A percentile compares a stretch with the other conserved stretches of the same genome.
phyloP scores from a whole-genome alignment of 2,797 vertebrate genomes.

The Tokudaia muenninki region DNA sequence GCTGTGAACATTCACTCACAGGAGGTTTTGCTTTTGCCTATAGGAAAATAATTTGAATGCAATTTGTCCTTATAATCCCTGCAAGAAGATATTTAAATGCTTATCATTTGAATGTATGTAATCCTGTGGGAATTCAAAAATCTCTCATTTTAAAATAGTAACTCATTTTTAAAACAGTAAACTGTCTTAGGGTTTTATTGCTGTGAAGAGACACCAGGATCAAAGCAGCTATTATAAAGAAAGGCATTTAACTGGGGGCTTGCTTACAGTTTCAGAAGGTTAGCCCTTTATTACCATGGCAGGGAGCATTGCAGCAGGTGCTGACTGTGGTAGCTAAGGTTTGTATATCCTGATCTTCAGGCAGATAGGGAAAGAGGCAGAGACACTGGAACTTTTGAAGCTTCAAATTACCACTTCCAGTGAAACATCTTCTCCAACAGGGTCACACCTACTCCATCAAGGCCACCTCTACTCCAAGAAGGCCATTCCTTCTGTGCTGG shows the following conservation, averaged over 20 bases:
- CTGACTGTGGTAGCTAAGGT: not conserved
- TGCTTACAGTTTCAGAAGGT: not conserved
- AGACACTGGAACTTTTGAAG: not conserved
- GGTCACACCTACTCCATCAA: not conserved
- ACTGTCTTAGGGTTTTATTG: not conserved
- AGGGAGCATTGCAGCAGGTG: not conserved
- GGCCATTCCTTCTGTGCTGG: not conserved
- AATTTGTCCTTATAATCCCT: not conserved
- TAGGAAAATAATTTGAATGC: constrained; percentile 34
- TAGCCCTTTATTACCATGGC: not conserved
- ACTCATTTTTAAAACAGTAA: not conserved
- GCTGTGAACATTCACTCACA: not conserved
- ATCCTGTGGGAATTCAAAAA: not conserved
- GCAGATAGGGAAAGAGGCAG: not conserved
- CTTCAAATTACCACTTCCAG: no score
- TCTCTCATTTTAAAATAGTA: not conserved
- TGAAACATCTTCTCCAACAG: no score
- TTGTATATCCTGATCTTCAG: no score
- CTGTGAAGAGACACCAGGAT: not conserved
- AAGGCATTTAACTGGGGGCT: not conserved
- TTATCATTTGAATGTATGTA: constrained; percentile 6
- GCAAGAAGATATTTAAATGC: constrained; percentile 2
- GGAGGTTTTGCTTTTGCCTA: constrained; percentile 18
- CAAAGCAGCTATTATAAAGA: not conserved
- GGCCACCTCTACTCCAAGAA: not conserved